Evolutionary conservation across 2,113 vertebrate genomes (phyloP), one percentile per base, ranked within the genome.

Genomic region (Gymnorhina tibicen): DNA sequence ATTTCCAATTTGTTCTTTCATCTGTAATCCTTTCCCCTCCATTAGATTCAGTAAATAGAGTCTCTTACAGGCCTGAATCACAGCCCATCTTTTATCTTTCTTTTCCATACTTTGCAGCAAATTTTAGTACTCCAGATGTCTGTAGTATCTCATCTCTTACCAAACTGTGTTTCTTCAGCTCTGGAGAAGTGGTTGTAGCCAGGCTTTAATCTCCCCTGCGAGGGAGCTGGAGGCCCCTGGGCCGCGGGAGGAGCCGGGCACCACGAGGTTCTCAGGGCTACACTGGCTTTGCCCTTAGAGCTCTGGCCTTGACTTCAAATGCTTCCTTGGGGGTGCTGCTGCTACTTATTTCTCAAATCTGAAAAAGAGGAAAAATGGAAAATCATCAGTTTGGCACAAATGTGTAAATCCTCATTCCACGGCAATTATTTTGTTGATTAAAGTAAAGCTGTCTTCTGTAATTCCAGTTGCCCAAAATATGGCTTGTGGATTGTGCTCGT

Each of bases 211-310:
- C n/a, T 56, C 15, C 23, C n/a, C n/a, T 47, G 18, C 0, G 1
- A 47, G 69, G 82, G 59, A 52, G 37, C n/a, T 39, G 78, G 52
- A 56, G 72, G 53, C 24, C 7, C 32, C 42, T 47, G 73, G 50
- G 50, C 49, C 1, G 1, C 0, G 23, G 52, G 44, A 30, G 67
- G 80, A 62, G 27, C 58, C 63, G 68, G 8, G 18, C 69, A 53
- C 1, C 0, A 3, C 0, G 2, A 81, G 20, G 3, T 10, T 53
- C 56, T 41, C 18, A 11, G 59, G 39, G 16, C 22, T 53, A 7
- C 5, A 0, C 66, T 69, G 77, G 12, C 32, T 91, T 91, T 83
- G 39, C 67, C 39, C 5, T 60, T 12, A 6, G 32, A 24, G 44
- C 15, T 60, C 53, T 63, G 79, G 16, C 39, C 66, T 55, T 10